Evolutionary conservation across 64 coral and sea anemone genomes (phyloP), one percentile per base, ranked within the genome.

Genomic region (Exaiptasia diaphana): DNA sequence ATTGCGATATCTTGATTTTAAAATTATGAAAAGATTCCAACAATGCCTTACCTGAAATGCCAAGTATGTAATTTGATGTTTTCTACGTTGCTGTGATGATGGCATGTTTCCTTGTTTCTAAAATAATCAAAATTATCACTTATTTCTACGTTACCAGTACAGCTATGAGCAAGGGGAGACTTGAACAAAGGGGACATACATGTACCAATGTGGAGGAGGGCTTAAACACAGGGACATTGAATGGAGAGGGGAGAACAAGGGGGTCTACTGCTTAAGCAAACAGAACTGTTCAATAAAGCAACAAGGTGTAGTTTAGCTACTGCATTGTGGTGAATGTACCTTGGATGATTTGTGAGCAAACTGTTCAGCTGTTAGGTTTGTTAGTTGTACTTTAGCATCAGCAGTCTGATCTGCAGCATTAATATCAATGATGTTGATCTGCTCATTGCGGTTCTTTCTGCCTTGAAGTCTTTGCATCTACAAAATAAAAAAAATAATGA

Each of bases 391-490:
- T 26, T 83, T 73, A 6, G 80, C 40, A 28, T 87, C 46, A 4
- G 75, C 90, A 61, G 86, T 56, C 41, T 99, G 95, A 20, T 99
- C 95, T 20, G 86, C 85, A 3, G 90, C 90, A 55, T 81, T 92
- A 21, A 99, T 82, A 41, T 99, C 95, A 4, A 99, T 92, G 23
- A 99, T 92, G 61, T 86, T 87, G 24, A 99, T 99, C 73, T 85
- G 78, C 32, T 97, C 95, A 1, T 67, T 53, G 27, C 80, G 89
- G 10, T 88, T 88, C 40, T 81, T 64, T 25, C 71, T 92, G 1
- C 95, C 95, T 37, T 88, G 80, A 41, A 92, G 49, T 69, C 74
- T 87, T 68, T 84, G 67, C 38, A 97, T 41, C 91, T 94, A 25
- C 32, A 65, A 32, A 4, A 55, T 67, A 39, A 9, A 42, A 37